A percentile compares a stretch with the other conserved stretches of the same genome.
These are phyloP conservation scores for Biston stratarius DNA, from an alignment of 2,888 invertebrate genomes.

Conservation along the genomic window DNA sequence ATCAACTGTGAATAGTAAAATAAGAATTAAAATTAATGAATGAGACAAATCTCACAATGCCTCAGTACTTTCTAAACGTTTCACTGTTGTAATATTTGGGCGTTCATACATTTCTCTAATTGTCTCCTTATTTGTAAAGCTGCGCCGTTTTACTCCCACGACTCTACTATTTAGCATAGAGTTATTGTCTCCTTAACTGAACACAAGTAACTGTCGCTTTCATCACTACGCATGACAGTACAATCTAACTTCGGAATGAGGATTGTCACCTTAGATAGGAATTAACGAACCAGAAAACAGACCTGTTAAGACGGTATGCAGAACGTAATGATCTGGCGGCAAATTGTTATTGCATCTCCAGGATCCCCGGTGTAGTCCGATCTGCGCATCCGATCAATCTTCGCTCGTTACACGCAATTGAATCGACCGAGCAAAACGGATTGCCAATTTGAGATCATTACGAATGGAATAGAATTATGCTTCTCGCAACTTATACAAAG, in stretches of 20 bases:
- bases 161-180: conserved; percentile 45
- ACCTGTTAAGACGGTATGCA: conserved; percentile 52
- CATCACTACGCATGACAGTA: conserved; percentile 40
- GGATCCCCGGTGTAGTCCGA: conserved; percentile 51
- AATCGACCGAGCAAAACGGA: conserved; percentile 65
- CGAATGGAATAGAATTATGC: conserved; percentile 61
- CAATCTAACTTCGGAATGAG: conserved; percentile 32
- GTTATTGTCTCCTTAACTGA: conserved; percentile 49
- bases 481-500: conserved; percentile 52
- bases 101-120: conserved; percentile 46
- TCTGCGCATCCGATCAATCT: conserved; percentile 66
- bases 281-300: conserved; percentile 57
- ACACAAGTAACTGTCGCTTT: conserved; percentile 51
- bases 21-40: conserved; percentile 31
- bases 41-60: conserved; percentile 30
- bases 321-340: conserved; percentile 63
- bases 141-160: conserved; percentile 55
- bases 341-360: conserved; percentile 66
- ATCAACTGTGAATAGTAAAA: not conserved
- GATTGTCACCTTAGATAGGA: conserved; percentile 40
- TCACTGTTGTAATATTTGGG: conserved; percentile 46
- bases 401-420: conserved; percentile 66
- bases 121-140: conserved; percentile 49
- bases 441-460: conserved; percentile 71
- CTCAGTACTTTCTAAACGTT: conserved; percentile 58